These are phyloP conservation scores for Drosophila athabasca DNA, from an alignment of 1,140 invertebrate species.

Conservation along the genomic window DNA sequence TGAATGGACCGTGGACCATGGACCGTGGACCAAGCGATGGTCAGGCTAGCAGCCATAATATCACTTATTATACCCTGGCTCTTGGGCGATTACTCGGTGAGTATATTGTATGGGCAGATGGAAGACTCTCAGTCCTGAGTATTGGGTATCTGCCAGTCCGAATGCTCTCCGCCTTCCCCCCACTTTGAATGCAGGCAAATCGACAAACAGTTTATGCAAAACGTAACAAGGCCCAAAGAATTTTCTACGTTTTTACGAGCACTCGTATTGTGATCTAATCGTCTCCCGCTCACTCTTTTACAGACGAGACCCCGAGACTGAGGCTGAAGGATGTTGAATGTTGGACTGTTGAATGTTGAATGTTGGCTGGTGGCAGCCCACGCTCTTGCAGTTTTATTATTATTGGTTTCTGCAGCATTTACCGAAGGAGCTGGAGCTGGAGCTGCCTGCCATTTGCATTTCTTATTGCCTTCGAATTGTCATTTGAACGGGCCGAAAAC, in stretches of 20 bases:
- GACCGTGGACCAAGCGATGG: slow-evolving; percentile 6
- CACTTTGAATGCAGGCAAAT: slow-evolving; percentile 15
- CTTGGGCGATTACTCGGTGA: too few species aligned
- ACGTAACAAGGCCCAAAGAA: slow-evolving; percentile 61
- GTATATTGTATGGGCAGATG: too few species aligned
- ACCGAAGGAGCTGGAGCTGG: slow-evolving; percentile 21
- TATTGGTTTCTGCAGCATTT: slow-evolving; percentile 73
- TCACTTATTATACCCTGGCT: slow-evolving; percentile 39
- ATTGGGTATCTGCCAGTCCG: too few species aligned
- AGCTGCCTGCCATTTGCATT: slow-evolving; percentile 67
- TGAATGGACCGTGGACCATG: slow-evolving; percentile 35
- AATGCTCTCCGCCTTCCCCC: slow-evolving; percentile 33
- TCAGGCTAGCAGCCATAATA: slow-evolving; percentile 33
- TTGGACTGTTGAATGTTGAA: slow-evolving; percentile 12
- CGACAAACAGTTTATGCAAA: slow-evolving; percentile 74
- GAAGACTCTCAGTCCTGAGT: too few species aligned
- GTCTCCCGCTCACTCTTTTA: slow-evolving; percentile 45
- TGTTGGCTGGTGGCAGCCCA: slow-evolving; percentile 45
- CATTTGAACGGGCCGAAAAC: slow-evolving; percentile 34
- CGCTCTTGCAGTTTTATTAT: slow-evolving; percentile 79
- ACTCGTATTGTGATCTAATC: slow-evolving; percentile 72
- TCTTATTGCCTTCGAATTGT: slow-evolving; percentile 72
- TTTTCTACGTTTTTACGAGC: slow-evolving; percentile 56
- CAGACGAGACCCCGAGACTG: background rate
- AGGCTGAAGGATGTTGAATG: slow-evolving; percentile 30